phyloP scores from a whole-genome alignment of 1,140 invertebrate species.

The Globodera ellingtonae region DNA sequence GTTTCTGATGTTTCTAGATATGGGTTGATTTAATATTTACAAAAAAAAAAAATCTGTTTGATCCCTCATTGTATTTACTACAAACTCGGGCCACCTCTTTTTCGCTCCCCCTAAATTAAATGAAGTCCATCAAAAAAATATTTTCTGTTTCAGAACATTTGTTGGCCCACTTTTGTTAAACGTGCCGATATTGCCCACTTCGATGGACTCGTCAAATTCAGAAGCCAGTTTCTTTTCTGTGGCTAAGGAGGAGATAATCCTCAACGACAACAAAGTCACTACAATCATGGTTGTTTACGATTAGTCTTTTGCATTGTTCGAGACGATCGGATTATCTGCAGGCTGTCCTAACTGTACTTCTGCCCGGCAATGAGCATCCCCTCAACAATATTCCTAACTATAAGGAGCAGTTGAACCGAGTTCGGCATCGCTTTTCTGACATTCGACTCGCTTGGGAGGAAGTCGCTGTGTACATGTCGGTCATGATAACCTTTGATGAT shows the following conservation, averaged over 20 bases:
- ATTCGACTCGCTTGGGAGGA: background rate
- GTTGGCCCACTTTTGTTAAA: too few relatives aligned
- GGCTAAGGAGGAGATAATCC: background rate
- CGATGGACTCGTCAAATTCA: too few relatives aligned
- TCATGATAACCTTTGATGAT: background rate
- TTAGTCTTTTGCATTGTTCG: background rate
- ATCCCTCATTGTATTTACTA: too few relatives aligned
- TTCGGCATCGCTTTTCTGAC: background rate
- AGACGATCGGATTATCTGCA: background rate
- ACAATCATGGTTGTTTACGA: background rate
- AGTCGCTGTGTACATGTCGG: conserved; percentile 3
- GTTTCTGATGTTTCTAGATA: too few relatives aligned
- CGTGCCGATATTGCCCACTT: fast-evolving
- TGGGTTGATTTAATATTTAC: too few relatives aligned
- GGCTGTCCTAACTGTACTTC: background rate
- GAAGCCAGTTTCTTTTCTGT: background rate
- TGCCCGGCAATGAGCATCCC: background rate
- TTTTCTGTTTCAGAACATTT: too few relatives aligned
- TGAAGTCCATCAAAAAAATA: too few relatives aligned
- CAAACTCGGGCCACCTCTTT: too few relatives aligned
- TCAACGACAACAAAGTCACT: background rate
- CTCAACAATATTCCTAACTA: background rate
- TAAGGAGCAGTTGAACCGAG: background rate
- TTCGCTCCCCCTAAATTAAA: fast-evolving
- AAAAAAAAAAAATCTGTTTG: background rate